These are phyloP conservation scores for Hemibagrus wyckioides DNA, from an alignment of 2,113 vertebrate species.

Conservation along the genomic window DNA sequence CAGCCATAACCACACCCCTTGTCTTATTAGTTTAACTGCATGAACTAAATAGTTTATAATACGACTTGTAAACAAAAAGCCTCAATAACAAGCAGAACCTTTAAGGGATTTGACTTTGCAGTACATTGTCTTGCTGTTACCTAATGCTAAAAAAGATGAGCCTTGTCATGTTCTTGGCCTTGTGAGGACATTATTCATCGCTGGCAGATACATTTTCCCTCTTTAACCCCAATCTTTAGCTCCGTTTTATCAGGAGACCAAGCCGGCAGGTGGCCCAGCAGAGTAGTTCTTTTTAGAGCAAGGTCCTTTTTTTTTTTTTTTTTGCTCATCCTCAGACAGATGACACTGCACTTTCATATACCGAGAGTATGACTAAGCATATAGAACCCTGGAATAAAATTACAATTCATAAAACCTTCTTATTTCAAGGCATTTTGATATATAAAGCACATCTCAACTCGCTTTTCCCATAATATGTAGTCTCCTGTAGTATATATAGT, in stretches of 20 bases:
- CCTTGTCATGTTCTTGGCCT: background rate
- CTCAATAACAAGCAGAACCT: background rate
- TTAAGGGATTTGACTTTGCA: background rate
- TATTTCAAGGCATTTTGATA: background rate
- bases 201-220: slow-evolving; percentile 12
- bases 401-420: background rate
- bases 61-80: background rate
- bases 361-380: background rate
- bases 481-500: no score
- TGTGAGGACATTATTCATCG: slow-evolving; percentile 24
- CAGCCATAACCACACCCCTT: background rate
- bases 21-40: background rate
- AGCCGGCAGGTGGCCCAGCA: slow-evolving; percentile 60
- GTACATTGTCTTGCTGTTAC: background rate
- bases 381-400: background rate
- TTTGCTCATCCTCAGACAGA: slow-evolving; percentile 7
- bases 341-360: background rate
- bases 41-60: background rate
- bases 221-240: slow-evolving; percentile 25
- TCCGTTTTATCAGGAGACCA: slow-evolving; percentile 26
- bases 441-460: background rate
- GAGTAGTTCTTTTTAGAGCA: slow-evolving; percentile 9
- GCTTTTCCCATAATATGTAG: background rate
- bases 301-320: slow-evolving; percentile 21
- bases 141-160: background rate